These are phyloP conservation scores for Henricia sp. DNA, from an alignment of 53 echinoderm and acorn worm genomes.

Conservation along the genomic window DNA sequence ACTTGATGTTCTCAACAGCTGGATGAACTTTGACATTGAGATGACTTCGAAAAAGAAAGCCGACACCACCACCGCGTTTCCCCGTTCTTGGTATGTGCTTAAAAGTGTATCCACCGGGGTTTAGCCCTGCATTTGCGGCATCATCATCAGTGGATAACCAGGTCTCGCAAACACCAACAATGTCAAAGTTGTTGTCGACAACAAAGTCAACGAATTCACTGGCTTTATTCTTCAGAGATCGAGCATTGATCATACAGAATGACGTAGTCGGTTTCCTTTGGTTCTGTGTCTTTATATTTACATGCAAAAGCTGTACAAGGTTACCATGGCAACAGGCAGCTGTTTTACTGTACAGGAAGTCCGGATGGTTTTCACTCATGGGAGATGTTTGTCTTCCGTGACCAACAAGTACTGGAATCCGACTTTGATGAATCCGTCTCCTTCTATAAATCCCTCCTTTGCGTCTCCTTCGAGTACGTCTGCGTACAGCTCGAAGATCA, in stretches of 20 bases:
- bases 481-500: no score
- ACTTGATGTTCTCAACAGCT: neutral
- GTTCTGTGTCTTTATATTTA: no score
- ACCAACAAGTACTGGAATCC: no score
- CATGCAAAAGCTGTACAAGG: no score
- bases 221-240: neutral
- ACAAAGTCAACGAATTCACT: conserved; percentile 9
- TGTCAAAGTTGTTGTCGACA: conserved; percentile 8
- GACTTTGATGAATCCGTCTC: no score
- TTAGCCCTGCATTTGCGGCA: conserved; percentile 26
- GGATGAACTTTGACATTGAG: neutral
- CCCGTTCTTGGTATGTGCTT: neutral
- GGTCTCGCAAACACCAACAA: conserved; percentile 37
- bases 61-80: conserved; percentile 46
- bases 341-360: no score
- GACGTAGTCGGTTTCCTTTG: no score
- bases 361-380: no score
- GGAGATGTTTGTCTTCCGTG: no score
- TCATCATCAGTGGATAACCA: conserved; percentile 29
- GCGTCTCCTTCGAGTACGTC: no score
- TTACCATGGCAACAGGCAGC: no score
- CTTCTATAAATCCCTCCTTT: no score
- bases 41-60: conserved; percentile 15
- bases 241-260: neutral
- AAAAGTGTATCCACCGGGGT: conserved; percentile 34